Base-by-base conservation (phyloP, 2,888 invertebrate genomes). In the Philereme transversata region DNA sequence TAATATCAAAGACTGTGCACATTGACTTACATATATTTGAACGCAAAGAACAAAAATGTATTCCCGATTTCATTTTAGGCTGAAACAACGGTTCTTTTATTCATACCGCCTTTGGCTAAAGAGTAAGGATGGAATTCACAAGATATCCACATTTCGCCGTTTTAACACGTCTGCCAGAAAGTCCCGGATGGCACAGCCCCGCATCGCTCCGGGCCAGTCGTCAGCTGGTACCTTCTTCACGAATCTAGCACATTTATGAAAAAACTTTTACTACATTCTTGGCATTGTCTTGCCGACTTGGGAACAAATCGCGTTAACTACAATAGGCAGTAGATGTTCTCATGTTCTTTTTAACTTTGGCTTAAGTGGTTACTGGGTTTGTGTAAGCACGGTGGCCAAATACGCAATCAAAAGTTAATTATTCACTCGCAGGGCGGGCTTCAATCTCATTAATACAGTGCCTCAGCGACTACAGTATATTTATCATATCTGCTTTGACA, bases 231-330 rank as follows among this genome's bases (percentile, higher is more conserved):
- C 70, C 78, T 78, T 73, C 72, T 74, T 74, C 70, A 68, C 79
- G 80, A 78, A 80, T 81, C 81, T 83, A 84, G 85, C 86, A 83
- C 89, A 86, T 89, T 90, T 90, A 90, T 90, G 90, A 92, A 91
- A 90, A 90, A 90, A 89, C 83, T 89, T 89, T 86, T 63, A 82
- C 81, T 81, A 83, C 82, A 83, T 86, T 84, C 84, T 84, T 85
- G 79, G 79, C 84, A 84, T 84, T 85, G 85, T 87, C 86, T 82
- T 77, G 77, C 74, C 76, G 78, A 76, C 78, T 81, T 54, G 47
- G 51, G 50, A 62, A 59, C 57, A 65, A 64, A 67, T 62, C 60
- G 56, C 59, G 52, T 64, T 45, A 55, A 51, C 51, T 40, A n/a
- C 49, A 41, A 50, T 36, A 43, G 52, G 51, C 36, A 51, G 3